A percentile compares a stretch with the other conserved stretches of the same genome.
Evolutionary conservation across 1,140 invertebrate genomes (phyloP).

Genomic region (Vanessa tameamea): DNA sequence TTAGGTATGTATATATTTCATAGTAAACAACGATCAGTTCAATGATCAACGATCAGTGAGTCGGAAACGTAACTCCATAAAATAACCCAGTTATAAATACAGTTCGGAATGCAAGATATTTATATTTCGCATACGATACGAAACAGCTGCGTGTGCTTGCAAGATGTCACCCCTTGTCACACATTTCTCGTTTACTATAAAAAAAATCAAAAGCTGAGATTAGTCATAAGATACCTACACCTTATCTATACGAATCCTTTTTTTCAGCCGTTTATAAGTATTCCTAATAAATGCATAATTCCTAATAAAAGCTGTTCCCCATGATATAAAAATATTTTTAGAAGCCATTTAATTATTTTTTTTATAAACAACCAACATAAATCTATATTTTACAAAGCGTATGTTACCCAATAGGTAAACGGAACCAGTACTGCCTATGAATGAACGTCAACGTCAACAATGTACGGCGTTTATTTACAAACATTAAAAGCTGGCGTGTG

Average conservation of each 20-base stretch:
- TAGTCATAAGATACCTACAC: constrained; percentile 14
- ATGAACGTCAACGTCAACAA: constrained; percentile 66
- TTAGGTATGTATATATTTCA: background rate
- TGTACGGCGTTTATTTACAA: constrained; percentile 75
- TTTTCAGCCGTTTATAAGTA: no score
- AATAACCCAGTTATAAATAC: constrained; percentile 28
- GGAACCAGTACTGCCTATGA: constrained; percentile 57
- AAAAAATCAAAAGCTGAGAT: constrained; percentile 48
- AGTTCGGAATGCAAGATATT: constrained; percentile 27
- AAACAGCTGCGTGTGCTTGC: constrained; percentile 44
- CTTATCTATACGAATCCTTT: background rate
- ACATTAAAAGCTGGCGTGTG: constrained; percentile 64
- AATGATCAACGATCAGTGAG: background rate
- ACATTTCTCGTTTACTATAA: constrained; percentile 59
- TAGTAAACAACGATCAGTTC: background rate
- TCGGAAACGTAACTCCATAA: constrained; percentile 12
- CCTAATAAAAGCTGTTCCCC: no score
- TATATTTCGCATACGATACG: constrained; percentile 40
- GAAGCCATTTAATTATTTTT: background rate
- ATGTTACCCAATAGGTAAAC: constrained; percentile 36
- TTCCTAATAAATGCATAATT: no score
- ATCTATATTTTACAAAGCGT: background rate
- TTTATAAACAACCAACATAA: background rate
- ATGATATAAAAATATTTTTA: no score
- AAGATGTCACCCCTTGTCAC: constrained; percentile 47